Base-by-base conservation (phyloP, 1,140 invertebrate genomes). In the Eumaeus atala region DNA sequence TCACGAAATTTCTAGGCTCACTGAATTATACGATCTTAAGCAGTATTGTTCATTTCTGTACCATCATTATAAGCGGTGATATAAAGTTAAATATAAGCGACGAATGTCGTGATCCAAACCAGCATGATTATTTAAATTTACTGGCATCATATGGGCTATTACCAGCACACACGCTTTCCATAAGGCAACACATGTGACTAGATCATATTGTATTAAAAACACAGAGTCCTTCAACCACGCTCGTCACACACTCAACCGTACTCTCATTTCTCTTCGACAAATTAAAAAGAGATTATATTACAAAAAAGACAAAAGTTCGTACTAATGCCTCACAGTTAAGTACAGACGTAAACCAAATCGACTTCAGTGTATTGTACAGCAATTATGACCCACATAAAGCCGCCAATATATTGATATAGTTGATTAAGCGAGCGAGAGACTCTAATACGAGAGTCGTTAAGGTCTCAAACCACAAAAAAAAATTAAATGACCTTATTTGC, bases 51-150 rank as follows among this genome's bases (percentile, higher is more conserved):
- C 48, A 8, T 18, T 51, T 14, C 44, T 28, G 61, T 17, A 57
- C 55, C 50, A 47, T 57, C n/a, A 36, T 52, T 8, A 33, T 62
- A 3, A 57, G 21, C 11, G 60, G 60, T 6, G 60, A 62, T 21
- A 54, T 55, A 10, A 62, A 62, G 34, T 48, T 62, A 9, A 36
- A 52, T 35, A 63, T 63, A 17, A 42, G 35, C 21, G 12, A 33
- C 2, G 33, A 12, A 3, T 14, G 44, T 9, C 7, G 6, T 8
- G 44, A 56, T 47, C 2, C 1, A 8, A 36, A 12, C 7, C 8
- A 42, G 1, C 4, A 18, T 1, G 38, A 52, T 9, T 64, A 64
- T 36, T 14, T 64, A n/a, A 55, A 51, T 36, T 11, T 58, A n/a
- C 4, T 16, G 1, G 54, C 52, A 9, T 54, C 16, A 34, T 12